Base-by-base conservation (phyloP, 92 coral and sea anemone genomes). In the Porites lobata region DNA sequence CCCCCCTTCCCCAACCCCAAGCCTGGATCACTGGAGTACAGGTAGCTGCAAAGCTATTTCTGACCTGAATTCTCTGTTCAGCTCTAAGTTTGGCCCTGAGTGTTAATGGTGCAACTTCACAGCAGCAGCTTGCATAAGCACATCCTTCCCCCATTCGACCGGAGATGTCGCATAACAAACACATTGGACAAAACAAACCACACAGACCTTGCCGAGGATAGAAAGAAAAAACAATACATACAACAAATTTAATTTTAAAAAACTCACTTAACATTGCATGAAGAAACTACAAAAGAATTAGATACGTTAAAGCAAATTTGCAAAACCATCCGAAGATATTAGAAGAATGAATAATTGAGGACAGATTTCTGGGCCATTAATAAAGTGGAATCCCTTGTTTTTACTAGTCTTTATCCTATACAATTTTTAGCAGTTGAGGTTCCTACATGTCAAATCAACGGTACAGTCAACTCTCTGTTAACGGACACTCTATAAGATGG, bases 81-180 rank as follows among this genome's bases (percentile, higher is more conserved):
- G 94, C 70, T 78, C 99, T 80, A 62, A 96, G 81, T 80, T 96
- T 94, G 82, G 99, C 98, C 57, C 99, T 91, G 77, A 96, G 85
- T 32, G 98, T 91, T 53, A 94, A 83, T n/a, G 94, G 87, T 0
- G 98, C 98, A 9, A 86, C 32, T 54, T 94, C 91, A 8, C 86
- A 89, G 75, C 99, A 96, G 69, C 99, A 96, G 75, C 94, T 88
- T 8, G 84, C 92, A 85, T 90, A 96, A 17, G 84, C 61, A 66
- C 85, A 86, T 2, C 95, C 96, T 82, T 96, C 99, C 52, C 93
- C 98, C 96, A 96, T 92, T 56, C 97, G 95, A 65, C 81, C 87
- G 4, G 99, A 90, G 62, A 96, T 87, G 76, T 83, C 92, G 75
- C 93, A 90, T 32, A 89, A 72, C 56, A 83, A 86, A 54, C 86